Base-by-base conservation (phyloP, 92 coral and sea anemone species). In the Epizoanthus rinbou region DNA sequence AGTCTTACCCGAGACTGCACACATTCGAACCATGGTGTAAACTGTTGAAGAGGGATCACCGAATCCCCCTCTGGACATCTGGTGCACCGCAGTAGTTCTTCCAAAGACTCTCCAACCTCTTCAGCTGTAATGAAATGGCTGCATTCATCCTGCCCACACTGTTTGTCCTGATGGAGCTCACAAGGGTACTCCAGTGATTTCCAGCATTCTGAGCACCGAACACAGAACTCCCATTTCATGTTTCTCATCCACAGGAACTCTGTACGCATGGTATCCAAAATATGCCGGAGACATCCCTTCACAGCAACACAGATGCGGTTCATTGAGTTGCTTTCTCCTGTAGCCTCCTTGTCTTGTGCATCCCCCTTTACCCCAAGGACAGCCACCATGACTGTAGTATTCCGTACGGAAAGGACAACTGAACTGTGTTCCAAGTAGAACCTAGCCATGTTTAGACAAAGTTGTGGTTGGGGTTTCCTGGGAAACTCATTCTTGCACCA, bases 231-330 rank as follows among this genome's bases (percentile, higher is more conserved):
- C 69, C 76, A 82, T 11, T n/a, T 82, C 87, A 83, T 83, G 18
- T 39, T 43, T 74, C 22, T 87, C 69, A 87, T 28, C 90, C 90
- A 87, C 76, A 73, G 64, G 73, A 74, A 87, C 68, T 87, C 90
- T 70, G 69, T 58, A 33, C 87, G 87, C 90, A 87, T 83, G 18
- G 64, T 54, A 41, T 82, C 84, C 7, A 87, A 84, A 71, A 74
- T 57, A 58, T 43, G 43, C 19, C n/a, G 54, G 53, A 87, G 64
- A 13, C 65, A 79, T 52, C 80, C 85, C 16, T 28, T 35, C 59
- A 87, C 84, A 8, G 62, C 66, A 19, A 64, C 37, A 83, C 82
- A 54, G 25, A 63, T 22, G 10, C 14, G 31, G 35, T 63, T 28
- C 47, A 41, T 63, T 19, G 68, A 63, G 2, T 18, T 63, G 11